Evolutionary conservation across 2,113 vertebrate genomes (phyloP), one percentile per base, ranked within the genome.

Genomic region (Brachirus orientalis): DNA sequence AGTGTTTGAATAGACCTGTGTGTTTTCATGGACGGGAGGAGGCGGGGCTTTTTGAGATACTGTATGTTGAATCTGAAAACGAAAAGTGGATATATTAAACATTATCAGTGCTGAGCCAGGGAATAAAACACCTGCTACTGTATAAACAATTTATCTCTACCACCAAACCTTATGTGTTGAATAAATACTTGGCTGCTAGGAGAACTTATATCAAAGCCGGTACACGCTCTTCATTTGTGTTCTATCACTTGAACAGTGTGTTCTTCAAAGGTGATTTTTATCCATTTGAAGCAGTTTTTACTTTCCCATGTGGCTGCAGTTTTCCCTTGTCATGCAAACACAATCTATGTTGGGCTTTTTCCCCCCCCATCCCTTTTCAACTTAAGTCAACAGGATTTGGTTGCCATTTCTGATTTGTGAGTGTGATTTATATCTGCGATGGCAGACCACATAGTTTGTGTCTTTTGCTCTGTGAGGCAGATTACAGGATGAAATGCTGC

Each of bases 1-100:
- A 78, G 72, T 75, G 83, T 58, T 57, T 83, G 63, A 57, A 76
- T 79, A 73, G 52, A 63, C 11, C 69, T 16, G 17, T 69, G 63
- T 78, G 62, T 82, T 58, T 69, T 33, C 69, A 60, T 46, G 43
- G 46, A 54, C 11, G 17, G 33, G 18, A 33, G 45, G 47, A 20
- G 47, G 18, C 18, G 46, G 46, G 46, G n/a, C 7, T 19, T 10
- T 69, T 75, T 52, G 55, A 75, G 48, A 28, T 28, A 28, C 28
- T 28, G 70, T 33, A 36, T 46, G 73, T 61, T 55, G 63, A 72
- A 50, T 47, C 43, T 58, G 19, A 58, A 64, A 33, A n/a, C 57
- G 37, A 55, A 63, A 58, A 54, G 28, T 1, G 6, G 20, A 46
- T 48, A 46, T 67, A 73, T 75, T 76, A 70, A 17, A 61, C 55